Conservation (phyloP, 2,797 vertebrate genomes). For the Babyrousa celebensis region DNA sequence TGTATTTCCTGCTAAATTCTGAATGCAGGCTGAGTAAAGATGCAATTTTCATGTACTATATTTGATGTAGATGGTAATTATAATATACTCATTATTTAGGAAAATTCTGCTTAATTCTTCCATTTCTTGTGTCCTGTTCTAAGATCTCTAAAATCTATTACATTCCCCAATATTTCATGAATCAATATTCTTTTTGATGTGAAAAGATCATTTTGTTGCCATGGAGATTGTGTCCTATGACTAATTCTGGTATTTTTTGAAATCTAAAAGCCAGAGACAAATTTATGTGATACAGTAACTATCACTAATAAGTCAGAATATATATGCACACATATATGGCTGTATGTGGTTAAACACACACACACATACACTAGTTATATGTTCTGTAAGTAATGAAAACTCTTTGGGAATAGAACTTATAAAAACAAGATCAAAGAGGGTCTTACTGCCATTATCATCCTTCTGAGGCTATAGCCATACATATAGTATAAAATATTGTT, state of each 20-base stretch:
- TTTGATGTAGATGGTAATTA: background rate
- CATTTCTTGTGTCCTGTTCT: background rate
- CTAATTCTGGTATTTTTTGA: background rate
- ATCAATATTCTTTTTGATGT: background rate
- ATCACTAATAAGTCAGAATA: conserved; percentile 33
- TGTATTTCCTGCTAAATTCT: conserved; percentile 31
- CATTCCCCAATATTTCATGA: background rate
- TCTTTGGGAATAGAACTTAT: background rate
- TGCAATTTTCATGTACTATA: background rate
- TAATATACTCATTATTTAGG: background rate
- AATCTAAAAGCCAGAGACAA: conserved; percentile 44
- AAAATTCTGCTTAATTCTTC: background rate
- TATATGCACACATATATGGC: background rate
- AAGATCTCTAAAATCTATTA: background rate
- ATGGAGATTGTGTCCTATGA: conserved; percentile 21
- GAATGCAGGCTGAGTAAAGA: background rate
- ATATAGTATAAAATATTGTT: background rate
- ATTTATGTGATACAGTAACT: background rate
- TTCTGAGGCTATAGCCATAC: background rate
- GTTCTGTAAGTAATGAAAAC: conserved; percentile 1
- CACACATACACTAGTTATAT: background rate
- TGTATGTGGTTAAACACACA: background rate
- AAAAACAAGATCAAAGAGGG: background rate
- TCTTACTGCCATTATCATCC: background rate
- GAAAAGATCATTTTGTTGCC: conserved; percentile 13